Evolutionary conservation across 2,797 vertebrate genomes (phyloP).

Genomic region (Gallinago solitaria): DNA sequence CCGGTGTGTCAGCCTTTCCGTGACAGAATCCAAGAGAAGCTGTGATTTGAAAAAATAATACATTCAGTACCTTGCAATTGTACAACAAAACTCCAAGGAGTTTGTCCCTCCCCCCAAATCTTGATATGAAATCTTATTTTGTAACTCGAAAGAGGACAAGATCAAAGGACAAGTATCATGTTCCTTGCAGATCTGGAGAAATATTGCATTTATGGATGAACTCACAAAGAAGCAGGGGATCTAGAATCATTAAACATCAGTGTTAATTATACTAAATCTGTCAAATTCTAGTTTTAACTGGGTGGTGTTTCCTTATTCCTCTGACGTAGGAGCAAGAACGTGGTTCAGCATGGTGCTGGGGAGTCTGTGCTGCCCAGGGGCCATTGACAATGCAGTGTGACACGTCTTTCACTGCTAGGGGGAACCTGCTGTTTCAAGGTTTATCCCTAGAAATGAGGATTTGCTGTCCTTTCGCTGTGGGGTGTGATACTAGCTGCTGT

Average conservation of each 20-base stretch:
- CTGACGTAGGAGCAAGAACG: background rate
- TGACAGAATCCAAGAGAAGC: slow-evolving; percentile 48
- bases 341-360: background rate
- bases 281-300: background rate
- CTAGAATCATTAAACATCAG: slow-evolving; percentile 41
- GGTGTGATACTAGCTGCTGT: background rate
- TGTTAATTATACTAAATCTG: slow-evolving; percentile 61
- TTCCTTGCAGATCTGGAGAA: slow-evolving; percentile 48
- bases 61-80: slow-evolving; percentile 46
- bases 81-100: slow-evolving; percentile 29
- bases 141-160: background rate
- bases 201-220: slow-evolving; percentile 63
- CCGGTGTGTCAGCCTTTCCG: slow-evolving; percentile 50
- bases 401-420: background rate
- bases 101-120: background rate
- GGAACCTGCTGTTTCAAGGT: background rate
- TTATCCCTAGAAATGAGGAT: background rate
- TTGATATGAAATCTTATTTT: slow-evolving; percentile 54
- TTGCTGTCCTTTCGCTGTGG: background rate
- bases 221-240: slow-evolving; percentile 26
- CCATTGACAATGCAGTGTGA: background rate
- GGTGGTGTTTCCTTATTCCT: background rate
- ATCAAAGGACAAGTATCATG: background rate
- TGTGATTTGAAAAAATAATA: slow-evolving; percentile 67
- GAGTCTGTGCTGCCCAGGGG: background rate